Evolutionary conservation across 2,797 vertebrate species (phyloP).

Genomic region (Etheostoma perlongum): DNA sequence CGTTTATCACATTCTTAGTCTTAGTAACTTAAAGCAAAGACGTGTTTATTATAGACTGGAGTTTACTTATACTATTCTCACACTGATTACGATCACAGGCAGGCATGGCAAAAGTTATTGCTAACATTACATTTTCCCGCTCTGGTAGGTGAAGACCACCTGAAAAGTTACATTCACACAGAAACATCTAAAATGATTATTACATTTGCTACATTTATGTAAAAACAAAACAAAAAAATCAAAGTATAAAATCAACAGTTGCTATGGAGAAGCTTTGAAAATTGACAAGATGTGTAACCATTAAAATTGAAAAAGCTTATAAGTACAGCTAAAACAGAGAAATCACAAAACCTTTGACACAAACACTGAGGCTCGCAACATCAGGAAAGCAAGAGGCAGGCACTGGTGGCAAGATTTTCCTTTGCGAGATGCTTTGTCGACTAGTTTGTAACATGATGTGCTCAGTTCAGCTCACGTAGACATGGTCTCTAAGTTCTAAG

Average conservation of each 20-base stretch:
- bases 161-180: slow-evolving; percentile 76
- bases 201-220: slow-evolving; percentile 78
- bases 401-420: slow-evolving; percentile 64
- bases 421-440: slow-evolving; percentile 53
- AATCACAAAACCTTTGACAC: slow-evolving; percentile 63
- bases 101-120: slow-evolving; percentile 49
- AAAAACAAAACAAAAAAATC: slow-evolving; percentile 43
- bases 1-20: slow-evolving; percentile 81
- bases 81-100: slow-evolving; percentile 38
- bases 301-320: slow-evolving; percentile 68
- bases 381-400: slow-evolving; percentile 67
- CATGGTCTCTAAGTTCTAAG: slow-evolving; percentile 76
- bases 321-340: slow-evolving; percentile 59
- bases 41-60: slow-evolving; percentile 48
- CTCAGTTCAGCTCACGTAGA: slow-evolving; percentile 71
- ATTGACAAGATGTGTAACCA: slow-evolving; percentile 60
- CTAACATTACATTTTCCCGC: slow-evolving; percentile 44
- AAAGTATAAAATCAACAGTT: slow-evolving; percentile 66
- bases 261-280: slow-evolving; percentile 60
- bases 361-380: slow-evolving; percentile 49
- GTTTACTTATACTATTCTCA: slow-evolving; percentile 36
- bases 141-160: slow-evolving; percentile 50
- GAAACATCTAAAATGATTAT: slow-evolving; percentile 65
- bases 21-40: slow-evolving; percentile 64
- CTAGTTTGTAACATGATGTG: slow-evolving; percentile 58